These are phyloP conservation scores for Nicator chloris DNA, from an alignment of 2,113 vertebrate species.

Conservation along the genomic window DNA sequence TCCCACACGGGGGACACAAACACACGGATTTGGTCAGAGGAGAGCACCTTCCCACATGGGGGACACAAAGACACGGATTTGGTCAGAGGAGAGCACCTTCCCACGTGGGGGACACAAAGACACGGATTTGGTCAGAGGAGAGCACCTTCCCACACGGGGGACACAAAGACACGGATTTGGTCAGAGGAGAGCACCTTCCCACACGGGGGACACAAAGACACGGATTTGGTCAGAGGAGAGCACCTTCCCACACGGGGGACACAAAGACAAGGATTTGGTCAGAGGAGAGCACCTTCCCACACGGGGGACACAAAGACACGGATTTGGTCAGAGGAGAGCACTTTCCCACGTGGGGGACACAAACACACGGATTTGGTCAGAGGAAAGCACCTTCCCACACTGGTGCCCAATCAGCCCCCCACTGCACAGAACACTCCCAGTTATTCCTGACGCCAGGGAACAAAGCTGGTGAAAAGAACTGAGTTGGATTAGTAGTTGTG, in stretches of 20 bases:
- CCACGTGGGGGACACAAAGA: not conserved
- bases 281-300: not conserved
- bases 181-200: not conserved
- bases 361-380: not conserved
- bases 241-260: not conserved
- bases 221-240: not conserved
- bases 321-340: not conserved
- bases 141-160: not conserved
- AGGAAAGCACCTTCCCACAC: not conserved
- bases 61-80: not conserved
- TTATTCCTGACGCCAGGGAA: not conserved
- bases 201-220: not conserved
- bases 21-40: not conserved
- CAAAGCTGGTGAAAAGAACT: not conserved
- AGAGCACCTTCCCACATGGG: not conserved
- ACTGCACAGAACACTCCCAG: not conserved
- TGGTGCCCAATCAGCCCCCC: not conserved
- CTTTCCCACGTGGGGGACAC: not conserved
- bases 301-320: not conserved
- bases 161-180: not conserved
- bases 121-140: not conserved
- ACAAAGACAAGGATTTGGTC: not conserved
- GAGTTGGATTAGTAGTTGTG: not conserved
- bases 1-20: not conserved
- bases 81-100: not conserved